Percentiles rank a stretch among this genome's conserved stretches.
These are phyloP conservation scores for Gambelia wislizenii DNA, from an alignment of 2,797 vertebrate species.

Conservation along the genomic window DNA sequence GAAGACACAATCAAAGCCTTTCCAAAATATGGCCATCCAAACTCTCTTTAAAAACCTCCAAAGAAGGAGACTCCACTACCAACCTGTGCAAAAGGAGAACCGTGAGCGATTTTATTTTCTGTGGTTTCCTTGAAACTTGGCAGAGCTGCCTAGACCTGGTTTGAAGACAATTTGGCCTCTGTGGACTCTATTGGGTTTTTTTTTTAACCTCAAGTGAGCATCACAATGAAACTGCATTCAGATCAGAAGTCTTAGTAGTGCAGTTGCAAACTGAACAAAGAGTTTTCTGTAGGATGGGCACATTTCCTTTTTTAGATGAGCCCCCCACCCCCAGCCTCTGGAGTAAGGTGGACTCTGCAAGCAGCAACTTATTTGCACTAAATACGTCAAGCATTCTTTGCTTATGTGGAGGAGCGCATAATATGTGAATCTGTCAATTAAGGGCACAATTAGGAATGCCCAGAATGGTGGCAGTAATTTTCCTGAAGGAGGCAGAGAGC, in stretches of 20 bases:
- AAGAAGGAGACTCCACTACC: too few relatives aligned
- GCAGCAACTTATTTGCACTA: not conserved
- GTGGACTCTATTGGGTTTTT: not conserved
- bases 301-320: too few relatives aligned
- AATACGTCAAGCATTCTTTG: not conserved
- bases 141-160: not conserved
- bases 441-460: not conserved
- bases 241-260: not conserved
- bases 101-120: not conserved
- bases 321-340: rapidly evolving
- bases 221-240: not conserved
- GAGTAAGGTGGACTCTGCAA: not conserved
- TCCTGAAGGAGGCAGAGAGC: not conserved
- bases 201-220: not conserved
- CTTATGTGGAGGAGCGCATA: not conserved
- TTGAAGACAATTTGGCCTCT: not conserved
- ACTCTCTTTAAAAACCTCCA: too few relatives aligned
- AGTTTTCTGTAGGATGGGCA: not conserved
- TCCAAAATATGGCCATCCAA: too few relatives aligned
- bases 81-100: not conserved
- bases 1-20: too few relatives aligned
- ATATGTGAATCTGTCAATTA: too few relatives aligned
- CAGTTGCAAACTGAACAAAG: not conserved
- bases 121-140: not conserved
- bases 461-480: not conserved